Percentiles rank a stretch among this genome's conserved stretches.
Conservation (phyloP, 2,797 vertebrate species). For the Bradypodion ventrale region DNA sequence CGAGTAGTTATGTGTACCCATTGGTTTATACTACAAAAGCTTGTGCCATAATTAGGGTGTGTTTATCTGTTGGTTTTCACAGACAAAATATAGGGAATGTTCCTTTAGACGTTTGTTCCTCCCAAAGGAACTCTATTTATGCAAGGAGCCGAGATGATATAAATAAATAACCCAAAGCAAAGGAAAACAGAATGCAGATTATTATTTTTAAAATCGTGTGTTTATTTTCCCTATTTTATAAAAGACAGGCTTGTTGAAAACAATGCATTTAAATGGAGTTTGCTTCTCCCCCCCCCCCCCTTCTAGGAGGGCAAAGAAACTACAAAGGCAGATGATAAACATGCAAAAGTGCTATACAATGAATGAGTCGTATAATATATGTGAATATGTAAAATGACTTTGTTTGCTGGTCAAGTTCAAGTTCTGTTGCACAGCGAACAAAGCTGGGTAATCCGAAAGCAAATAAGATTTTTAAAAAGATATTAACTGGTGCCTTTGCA, state of each 20-base stretch:
- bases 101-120: neutral
- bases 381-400: constrained; percentile 18
- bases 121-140: too few species aligned
- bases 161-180: neutral
- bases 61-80: neutral
- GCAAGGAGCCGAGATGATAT: neutral
- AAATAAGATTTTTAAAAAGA: neutral
- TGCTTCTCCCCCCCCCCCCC: too few species aligned
- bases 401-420: constrained; percentile 20
- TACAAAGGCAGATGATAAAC: neutral
- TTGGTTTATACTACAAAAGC: neutral
- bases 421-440: constrained; percentile 1
- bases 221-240: neutral
- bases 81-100: neutral
- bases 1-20: too few species aligned
- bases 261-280: neutral
- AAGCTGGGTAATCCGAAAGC: constrained; percentile 2
- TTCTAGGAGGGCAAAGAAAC: neutral
- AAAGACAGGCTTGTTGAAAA: neutral
- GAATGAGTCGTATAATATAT: neutral
- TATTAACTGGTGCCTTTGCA: too few species aligned
- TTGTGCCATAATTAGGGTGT: neutral
- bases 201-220: neutral
- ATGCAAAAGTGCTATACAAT: neutral
- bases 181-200: neutral